These are phyloP conservation scores for Lissonota sp. DNA, from an alignment of 2,888 invertebrate genomes.

Conservation along the genomic window DNA sequence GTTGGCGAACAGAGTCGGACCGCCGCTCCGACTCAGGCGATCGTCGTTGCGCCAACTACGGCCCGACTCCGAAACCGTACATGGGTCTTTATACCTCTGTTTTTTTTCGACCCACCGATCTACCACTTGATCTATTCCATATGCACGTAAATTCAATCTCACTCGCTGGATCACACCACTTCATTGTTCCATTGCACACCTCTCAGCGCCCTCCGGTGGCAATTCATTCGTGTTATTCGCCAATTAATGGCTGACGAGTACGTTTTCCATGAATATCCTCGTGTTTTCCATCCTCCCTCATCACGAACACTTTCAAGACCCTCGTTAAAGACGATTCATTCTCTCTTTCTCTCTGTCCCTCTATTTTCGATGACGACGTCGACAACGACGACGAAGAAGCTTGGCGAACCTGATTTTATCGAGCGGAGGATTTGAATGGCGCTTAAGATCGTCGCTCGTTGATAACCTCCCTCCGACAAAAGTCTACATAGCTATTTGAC, in stretches of 20 bases:
- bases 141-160: constrained; percentile 17
- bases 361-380: constrained; percentile 28
- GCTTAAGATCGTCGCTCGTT: constrained; percentile 59
- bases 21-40: too few species aligned
- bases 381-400: constrained; percentile 38
- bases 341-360: constrained; percentile 24
- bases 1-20: too few species aligned
- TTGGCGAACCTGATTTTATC: constrained; percentile 59
- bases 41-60: too few species aligned
- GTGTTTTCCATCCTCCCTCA: constrained; percentile 1
- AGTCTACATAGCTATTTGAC: background rate
- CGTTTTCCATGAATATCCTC: constrained; percentile 32
- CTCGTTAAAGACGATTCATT: constrained; percentile 50
- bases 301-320: background rate
- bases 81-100: too few species aligned
- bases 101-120: constrained; percentile 2
- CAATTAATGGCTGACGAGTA: constrained; percentile 59
- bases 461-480: constrained; percentile 47
- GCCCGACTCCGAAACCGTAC: too few species aligned
- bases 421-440: constrained; percentile 61
- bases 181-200: constrained; percentile 44
- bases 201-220: constrained; percentile 10
- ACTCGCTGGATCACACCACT: constrained; percentile 31
- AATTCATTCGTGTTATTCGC: constrained; percentile 55
- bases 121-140: constrained; percentile 22